Evolutionary conservation across 2,113 vertebrate genomes (phyloP).

Genomic region (Tamias sibiricus): DNA sequence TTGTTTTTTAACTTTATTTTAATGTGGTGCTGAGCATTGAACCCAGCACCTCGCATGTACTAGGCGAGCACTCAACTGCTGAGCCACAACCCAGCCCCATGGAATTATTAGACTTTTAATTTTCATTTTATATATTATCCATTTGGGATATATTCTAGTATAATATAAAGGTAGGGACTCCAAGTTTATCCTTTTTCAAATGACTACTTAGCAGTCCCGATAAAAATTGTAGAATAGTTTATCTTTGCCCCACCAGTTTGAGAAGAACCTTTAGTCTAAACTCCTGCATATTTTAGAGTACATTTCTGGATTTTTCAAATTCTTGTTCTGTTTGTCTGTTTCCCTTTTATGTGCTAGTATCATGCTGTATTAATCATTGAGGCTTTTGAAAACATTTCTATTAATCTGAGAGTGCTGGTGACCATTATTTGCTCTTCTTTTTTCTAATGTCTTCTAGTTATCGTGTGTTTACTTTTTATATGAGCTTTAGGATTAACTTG

Average conservation of each 20-base stretch:
- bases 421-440: background rate
- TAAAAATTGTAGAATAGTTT: slow-evolving; percentile 4
- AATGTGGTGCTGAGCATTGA: no score
- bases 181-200: slow-evolving; percentile 41
- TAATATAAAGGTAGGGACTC: background rate
- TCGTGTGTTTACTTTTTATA: background rate
- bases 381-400: background rate
- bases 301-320: background rate
- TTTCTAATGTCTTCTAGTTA: background rate
- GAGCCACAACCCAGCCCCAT: no score
- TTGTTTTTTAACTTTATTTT: no score
- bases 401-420: background rate
- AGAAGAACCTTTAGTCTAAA: background rate
- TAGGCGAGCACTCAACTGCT: no score
- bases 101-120: slow-evolving; percentile 27
- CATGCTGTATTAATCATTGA: background rate
- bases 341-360: background rate
- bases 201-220: background rate
- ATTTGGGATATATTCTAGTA: slow-evolving; percentile 11
- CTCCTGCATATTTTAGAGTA: background rate
- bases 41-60: no score
- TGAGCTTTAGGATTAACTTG: slow-evolving; percentile 1
- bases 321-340: background rate
- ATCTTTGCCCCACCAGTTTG: background rate
- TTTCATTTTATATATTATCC: background rate